phyloP scores from a whole-genome alignment of 1,140 invertebrate genomes.

The Pachypeltis micranthus region DNA sequence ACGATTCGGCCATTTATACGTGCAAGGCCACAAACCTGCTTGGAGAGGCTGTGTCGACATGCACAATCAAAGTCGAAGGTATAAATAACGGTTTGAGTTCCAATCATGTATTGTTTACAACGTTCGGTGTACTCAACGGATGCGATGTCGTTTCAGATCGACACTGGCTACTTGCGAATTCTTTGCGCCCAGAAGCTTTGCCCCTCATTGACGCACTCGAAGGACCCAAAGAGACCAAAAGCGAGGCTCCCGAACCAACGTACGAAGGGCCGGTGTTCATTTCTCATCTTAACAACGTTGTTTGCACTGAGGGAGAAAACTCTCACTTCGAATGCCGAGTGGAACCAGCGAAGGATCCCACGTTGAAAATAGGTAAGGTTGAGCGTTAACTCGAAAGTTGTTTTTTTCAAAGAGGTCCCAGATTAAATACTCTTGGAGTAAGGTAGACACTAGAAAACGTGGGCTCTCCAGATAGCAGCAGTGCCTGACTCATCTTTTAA shows the following conservation, averaged over 20 bases:
- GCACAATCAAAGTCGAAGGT: slow-evolving; percentile 74
- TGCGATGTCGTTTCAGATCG: slow-evolving; percentile 41
- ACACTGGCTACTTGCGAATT: slow-evolving; percentile 75
- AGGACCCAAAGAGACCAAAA: slow-evolving; percentile 49
- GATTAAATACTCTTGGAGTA: too few relatives aligned
- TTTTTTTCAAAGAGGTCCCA: too few relatives aligned
- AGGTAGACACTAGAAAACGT: too few relatives aligned
- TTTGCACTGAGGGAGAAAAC: slow-evolving; percentile 78
- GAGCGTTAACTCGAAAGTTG: slow-evolving; percentile 14
- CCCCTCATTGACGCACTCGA: slow-evolving; percentile 77
- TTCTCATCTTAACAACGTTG: slow-evolving; percentile 78
- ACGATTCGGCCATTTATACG: slow-evolving; percentile 88
- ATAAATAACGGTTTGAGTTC: too few relatives aligned
- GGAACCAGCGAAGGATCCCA: slow-evolving; percentile 87
- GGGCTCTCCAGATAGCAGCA: too few relatives aligned
- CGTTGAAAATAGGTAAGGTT: slow-evolving; percentile 64
- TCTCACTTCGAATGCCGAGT: slow-evolving; percentile 91
- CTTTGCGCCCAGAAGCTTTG: slow-evolving; percentile 81
- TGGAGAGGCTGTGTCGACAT: slow-evolving; percentile 84
- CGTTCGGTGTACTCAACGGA: too few relatives aligned
- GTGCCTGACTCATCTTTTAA: too few relatives aligned
- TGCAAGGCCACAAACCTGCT: slow-evolving; percentile 82
- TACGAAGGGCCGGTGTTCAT: slow-evolving; percentile 83
- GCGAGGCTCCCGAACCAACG: slow-evolving; percentile 55
- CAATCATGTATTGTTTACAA: too few relatives aligned